Evolutionary conservation across 2,888 invertebrate genomes (phyloP), one percentile per base, ranked within the genome.

Genomic region (Nudaria mundana): DNA sequence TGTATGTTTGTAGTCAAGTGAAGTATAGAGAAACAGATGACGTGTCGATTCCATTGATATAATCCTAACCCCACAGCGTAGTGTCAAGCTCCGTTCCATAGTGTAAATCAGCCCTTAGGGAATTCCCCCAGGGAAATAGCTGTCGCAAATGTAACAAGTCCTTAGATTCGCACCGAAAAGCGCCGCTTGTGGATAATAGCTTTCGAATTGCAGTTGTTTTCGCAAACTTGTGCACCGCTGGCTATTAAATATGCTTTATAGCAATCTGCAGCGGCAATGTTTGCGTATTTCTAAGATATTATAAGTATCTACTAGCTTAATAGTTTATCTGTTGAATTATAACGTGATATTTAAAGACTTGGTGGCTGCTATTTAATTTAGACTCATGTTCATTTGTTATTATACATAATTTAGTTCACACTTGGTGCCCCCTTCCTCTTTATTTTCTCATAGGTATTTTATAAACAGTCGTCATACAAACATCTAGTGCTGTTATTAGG

Each of bases 161-260:
- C 50, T 45, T 44, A 47, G 37, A 53, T 53, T 50, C 43, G 32
- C 44, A 44, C 45, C 40, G 39, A 43, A 52, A 25, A 29, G 43
- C 46, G 43, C 53, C 50, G 48, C 46, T 46, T 56, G 56, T 23
- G 33, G 44, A 33, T 53, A 56, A 56, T 51, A 40, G 40, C 35
- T 30, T 42, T 48, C 30, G 30, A 48, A 56, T 56, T 51, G 57
- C 54, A 56, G 54, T 56, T 56, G 47, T 48, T 56, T 42, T 41
- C 31, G 37, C 33, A 48, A 44, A 44, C 50, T 52, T 30, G 40
- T 32, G 28, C 28, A 22, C 37, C 38, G 36, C 35, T 14, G 28
- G 36, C 50, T 44, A 56, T 56, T 56, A 56, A 40, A 36, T 30
- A 37, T 23, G 28, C 14, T 30, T 7, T 5, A 30, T 15, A 37